Percentiles rank a stretch among this genome's conserved stretches.
These are phyloP conservation scores for Cosmopolites sordidus DNA, from an alignment of 2,888 invertebrate species.

Conservation along the genomic window DNA sequence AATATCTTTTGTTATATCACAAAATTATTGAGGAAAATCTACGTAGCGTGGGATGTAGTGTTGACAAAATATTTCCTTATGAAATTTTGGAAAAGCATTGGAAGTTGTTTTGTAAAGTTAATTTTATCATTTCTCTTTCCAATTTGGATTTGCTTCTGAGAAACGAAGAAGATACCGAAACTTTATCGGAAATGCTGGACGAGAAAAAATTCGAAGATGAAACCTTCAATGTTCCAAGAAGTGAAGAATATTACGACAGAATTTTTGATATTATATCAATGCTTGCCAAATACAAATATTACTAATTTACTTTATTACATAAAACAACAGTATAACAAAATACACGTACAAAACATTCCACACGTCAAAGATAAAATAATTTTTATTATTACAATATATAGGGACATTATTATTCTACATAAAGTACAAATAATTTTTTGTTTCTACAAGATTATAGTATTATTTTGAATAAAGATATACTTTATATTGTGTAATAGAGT, in stretches of 20 bases:
- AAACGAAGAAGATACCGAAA: constrained; percentile 8
- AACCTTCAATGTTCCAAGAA: background rate
- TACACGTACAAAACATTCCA: no score
- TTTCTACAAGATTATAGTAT: no score
- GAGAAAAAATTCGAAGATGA: background rate
- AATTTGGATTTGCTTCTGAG: constrained; percentile 6
- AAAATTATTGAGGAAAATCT: constrained; percentile 32
- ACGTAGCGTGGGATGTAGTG: constrained; percentile 30
- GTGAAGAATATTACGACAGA: constrained; percentile 2
- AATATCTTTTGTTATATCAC: constrained; percentile 36
- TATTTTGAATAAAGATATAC: no score
- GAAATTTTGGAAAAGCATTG: constrained; percentile 18
- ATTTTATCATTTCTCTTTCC: constrained; percentile 5
- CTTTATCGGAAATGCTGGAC: constrained; percentile 6
- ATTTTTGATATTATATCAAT: constrained; percentile 13
- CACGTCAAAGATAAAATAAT: no score
- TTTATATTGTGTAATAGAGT: no score
- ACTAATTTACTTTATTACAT: background rate
- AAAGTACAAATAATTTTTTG: no score
- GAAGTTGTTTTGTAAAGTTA: constrained; percentile 8
- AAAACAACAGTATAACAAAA: no score
- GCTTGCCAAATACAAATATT: constrained; percentile 11
- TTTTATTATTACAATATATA: no score
- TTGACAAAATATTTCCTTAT: constrained; percentile 32
- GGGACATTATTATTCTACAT: no score